Evolutionary conservation across 1,140 invertebrate species (phyloP), one percentile per base, ranked within the genome.

Genomic region (Centruroides sculpturatus): DNA sequence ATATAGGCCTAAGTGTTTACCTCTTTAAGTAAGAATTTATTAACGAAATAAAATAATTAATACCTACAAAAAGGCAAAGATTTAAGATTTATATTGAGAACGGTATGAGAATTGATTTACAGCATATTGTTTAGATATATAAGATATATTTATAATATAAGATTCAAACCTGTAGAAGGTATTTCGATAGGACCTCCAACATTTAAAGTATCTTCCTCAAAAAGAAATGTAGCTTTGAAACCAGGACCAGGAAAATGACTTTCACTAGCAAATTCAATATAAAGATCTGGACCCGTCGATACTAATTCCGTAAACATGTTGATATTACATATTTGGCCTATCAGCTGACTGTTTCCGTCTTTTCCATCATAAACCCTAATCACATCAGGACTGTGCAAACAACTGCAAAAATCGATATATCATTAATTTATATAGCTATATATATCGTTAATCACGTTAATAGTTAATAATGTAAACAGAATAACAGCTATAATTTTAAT

Each of bases 201-300:
- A 41, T 41, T 13, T 34, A 51, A 13, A 11, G 50, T 13, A 51
- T 51, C 53, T 34, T 66, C 61, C 36, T 68, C 64, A 71, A 90
- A 91, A 68, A 86, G 81, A 72, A 83, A 91, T 68, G 78, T 84
- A 46, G 86, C 87, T 70, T 87, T 86, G 75, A 92, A 92, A 48
- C 89, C 88, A 69, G 88, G 85, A 34, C 86, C 85, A 0, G 87
- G 87, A 67, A 78, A 81, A 67, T 87, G 83, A 1, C 85, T 87
- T 70, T 87, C 85, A 13, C 85, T 82, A 49, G 86, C 81, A 69
- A 92, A 92, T 71, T 90, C 85, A 46, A 92, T 79, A 67, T 84
- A 81, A 35, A 92, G 77, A 69, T 89, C 82, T 13, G 85, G 78
- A 34, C 86, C 85, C 12, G 84, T 87, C 49, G 87, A 90, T 50